These are phyloP conservation scores for Lasioglossum oenotherae DNA, from an alignment of 2,888 invertebrate genomes.

Conservation along the genomic window DNA sequence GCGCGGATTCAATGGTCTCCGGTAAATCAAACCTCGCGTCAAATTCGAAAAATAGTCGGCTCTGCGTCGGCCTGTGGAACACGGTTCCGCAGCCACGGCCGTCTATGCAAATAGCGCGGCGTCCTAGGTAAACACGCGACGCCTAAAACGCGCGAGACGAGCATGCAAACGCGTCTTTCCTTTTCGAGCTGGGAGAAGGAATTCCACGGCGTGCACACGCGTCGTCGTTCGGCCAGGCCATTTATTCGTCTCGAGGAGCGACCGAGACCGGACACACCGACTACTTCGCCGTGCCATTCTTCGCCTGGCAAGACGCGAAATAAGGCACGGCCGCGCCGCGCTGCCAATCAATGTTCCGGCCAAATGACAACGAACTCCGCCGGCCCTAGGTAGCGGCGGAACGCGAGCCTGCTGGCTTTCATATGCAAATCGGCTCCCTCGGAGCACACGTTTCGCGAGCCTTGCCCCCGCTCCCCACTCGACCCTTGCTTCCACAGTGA, in stretches of 20 bases:
- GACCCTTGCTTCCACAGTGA: slow-evolving; percentile 53
- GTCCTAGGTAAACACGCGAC: slow-evolving; percentile 43
- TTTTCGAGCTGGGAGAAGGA: slow-evolving; percentile 2
- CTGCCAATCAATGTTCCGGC: slow-evolving; percentile 57
- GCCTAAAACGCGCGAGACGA: neutral
- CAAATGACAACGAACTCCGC: slow-evolving; percentile 60
- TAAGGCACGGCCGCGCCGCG: slow-evolving; percentile 36
- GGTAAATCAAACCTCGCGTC: slow-evolving; percentile 28
- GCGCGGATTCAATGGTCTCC: neutral
- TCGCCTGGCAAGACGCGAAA: slow-evolving; percentile 19
- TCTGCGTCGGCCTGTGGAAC: neutral
- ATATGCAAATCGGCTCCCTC: slow-evolving; percentile 64
- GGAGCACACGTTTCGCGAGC: slow-evolving; percentile 52
- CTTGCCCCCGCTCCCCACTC: slow-evolving; percentile 41
- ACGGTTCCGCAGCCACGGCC: neutral
- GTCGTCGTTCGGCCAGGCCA: neutral
- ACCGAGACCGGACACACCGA: neutral
- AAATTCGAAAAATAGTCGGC: slow-evolving; percentile 15
- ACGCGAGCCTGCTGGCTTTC: slow-evolving; percentile 58
- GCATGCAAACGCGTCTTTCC: slow-evolving; percentile 19
- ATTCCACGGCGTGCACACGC: slow-evolving; percentile 18
- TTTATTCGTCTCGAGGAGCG: slow-evolving; percentile 25
- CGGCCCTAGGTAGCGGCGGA: slow-evolving; percentile 48
- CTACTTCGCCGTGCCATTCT: slow-evolving; percentile 15
- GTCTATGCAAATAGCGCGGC: slow-evolving; percentile 40